phyloP scores from a whole-genome alignment of 2,888 invertebrate species.

The Creontiades dilutus region DNA sequence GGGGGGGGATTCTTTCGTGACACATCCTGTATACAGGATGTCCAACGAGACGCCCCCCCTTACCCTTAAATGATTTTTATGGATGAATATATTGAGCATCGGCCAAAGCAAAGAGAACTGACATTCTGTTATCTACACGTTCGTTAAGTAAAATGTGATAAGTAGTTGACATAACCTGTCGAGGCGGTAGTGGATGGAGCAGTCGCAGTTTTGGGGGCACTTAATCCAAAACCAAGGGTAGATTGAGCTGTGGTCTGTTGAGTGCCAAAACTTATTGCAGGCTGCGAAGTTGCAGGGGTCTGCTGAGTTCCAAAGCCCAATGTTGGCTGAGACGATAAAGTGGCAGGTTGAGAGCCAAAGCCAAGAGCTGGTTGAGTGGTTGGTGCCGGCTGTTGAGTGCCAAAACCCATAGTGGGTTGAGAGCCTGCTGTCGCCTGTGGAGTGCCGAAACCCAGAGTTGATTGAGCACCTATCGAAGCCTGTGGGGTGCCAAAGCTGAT shows the following conservation, averaged over 20 bases:
- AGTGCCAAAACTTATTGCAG: not conserved
- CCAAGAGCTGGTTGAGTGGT: not conserved
- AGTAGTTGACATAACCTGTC: not conserved
- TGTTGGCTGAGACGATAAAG: not conserved
- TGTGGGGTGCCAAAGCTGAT: not conserved
- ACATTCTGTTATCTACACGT: too few species aligned
- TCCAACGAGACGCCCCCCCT: too few species aligned
- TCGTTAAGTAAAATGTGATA: too few species aligned
- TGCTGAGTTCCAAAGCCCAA: conserved; percentile 36
- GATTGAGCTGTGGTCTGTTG: conserved; percentile 35
- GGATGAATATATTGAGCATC: too few species aligned
- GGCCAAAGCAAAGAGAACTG: too few species aligned
- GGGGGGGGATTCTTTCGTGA: too few species aligned
- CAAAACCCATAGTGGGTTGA: not conserved
- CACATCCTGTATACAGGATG: too few species aligned
- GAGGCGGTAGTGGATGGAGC: conserved; percentile 49
- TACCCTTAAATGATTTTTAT: too few species aligned
- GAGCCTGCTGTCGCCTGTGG: not conserved
- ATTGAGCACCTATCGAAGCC: conserved; percentile 3
- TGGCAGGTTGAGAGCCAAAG: not conserved
- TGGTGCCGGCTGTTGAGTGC: conserved; percentile 12
- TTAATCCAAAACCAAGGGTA: conserved; percentile 51
- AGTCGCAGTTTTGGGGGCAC: conserved; percentile 28
- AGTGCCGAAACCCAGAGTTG: not conserved
- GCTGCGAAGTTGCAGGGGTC: conserved; percentile 42